A percentile compares a stretch with the other conserved stretches of the same genome.
Evolutionary conservation across 2,888 invertebrate genomes (phyloP).

Genomic region (Chironomus riparius): DNA sequence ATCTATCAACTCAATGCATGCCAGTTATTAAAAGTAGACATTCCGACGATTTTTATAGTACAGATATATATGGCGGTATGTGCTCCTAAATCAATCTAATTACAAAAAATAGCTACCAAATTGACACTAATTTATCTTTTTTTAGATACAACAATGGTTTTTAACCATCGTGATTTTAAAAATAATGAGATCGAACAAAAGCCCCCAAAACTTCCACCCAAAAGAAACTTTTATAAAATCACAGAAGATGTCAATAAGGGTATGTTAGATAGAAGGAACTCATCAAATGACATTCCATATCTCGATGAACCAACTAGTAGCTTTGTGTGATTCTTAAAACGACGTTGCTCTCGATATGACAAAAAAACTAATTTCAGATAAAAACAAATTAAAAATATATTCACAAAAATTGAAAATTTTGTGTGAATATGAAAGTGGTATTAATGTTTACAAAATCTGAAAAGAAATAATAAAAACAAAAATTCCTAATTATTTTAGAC

Average conservation of each 20-base stretch:
- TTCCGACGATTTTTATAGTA: neutral
- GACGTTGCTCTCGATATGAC: too few species aligned
- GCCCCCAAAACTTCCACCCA: conserved; percentile 66
- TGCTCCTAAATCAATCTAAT: neutral
- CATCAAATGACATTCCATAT: conserved; percentile 42
- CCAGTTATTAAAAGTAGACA: conserved; percentile 1
- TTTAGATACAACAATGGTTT: conserved; percentile 22
- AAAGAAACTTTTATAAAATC: conserved; percentile 58
- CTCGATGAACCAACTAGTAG: conserved; percentile 56
- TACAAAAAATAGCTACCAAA: neutral
- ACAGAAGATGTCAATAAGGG: conserved; percentile 45
- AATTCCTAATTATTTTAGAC: too few species aligned
- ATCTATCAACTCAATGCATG: conserved; percentile 16
- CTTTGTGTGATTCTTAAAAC: conserved; percentile 45
- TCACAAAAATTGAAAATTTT: too few species aligned
- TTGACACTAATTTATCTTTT: neutral
- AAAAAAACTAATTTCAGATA: too few species aligned
- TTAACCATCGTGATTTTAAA: conserved; percentile 4
- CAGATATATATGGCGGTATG: conserved; percentile 18
- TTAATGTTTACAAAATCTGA: too few species aligned
- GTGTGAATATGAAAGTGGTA: too few species aligned
- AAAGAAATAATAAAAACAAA: too few species aligned
- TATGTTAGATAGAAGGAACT: neutral
- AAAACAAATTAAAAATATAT: too few species aligned
- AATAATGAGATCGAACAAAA: conserved; percentile 32